phyloP scores from a whole-genome alignment of 1,140 invertebrate species.

The Tribolium castaneum region DNA sequence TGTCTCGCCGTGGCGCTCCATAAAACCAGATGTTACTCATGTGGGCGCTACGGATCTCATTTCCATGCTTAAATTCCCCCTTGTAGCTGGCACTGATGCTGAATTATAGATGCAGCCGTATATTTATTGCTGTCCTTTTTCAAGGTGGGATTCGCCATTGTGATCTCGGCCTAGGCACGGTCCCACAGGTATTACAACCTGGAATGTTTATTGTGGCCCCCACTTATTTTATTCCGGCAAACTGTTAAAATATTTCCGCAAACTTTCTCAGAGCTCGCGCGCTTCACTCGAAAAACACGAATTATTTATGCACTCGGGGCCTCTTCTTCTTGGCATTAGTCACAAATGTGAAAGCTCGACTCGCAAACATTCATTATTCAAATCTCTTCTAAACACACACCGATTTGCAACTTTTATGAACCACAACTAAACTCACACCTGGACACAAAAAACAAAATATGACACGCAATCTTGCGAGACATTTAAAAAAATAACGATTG shows the following conservation, averaged over 20 bases:
- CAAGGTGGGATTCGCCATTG: constrained; percentile 45
- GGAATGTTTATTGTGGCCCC: constrained; percentile 36
- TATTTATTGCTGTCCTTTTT: constrained; percentile 56
- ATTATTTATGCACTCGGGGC: constrained; percentile 36
- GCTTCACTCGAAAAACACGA: constrained; percentile 24
- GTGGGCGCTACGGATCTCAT: constrained; percentile 56
- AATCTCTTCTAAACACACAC: background rate
- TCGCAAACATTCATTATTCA: background rate
- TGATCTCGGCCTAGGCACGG: constrained; percentile 38
- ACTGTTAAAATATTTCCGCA: constrained; percentile 39
- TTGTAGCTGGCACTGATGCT: constrained; percentile 52
- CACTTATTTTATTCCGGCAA: constrained; percentile 36
- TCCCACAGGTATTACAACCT: constrained; percentile 43
- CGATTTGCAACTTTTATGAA: background rate
- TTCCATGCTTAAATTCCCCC: constrained; percentile 55
- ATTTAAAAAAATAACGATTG: no score
- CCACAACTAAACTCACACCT: background rate
- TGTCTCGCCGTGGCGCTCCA: constrained; percentile 55
- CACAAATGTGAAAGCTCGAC: constrained; percentile 29
- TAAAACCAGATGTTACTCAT: constrained; percentile 60
- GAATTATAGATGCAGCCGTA: constrained; percentile 56
- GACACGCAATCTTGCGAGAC: no score
- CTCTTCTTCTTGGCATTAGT: constrained; percentile 25
- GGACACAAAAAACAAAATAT: background rate
- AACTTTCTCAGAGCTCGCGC: constrained; percentile 17